Evolutionary conservation across 2,113 vertebrate genomes (phyloP).

Genomic region (Gila orcuttii): DNA sequence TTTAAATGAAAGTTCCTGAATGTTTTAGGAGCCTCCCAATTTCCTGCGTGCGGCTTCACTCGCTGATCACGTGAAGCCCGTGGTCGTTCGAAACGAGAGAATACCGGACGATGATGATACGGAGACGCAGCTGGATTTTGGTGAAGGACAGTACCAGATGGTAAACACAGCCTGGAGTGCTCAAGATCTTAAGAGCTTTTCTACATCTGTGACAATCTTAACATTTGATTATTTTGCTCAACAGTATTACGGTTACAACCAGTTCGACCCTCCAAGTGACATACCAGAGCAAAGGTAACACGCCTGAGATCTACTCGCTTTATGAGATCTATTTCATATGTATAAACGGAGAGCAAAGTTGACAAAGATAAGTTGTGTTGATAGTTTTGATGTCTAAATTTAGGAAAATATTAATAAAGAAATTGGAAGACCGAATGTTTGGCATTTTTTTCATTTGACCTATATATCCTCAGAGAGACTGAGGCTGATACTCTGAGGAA

Average conservation of each 20-base stretch:
- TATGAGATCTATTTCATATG: not conserved
- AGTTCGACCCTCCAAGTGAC: constrained; percentile 48
- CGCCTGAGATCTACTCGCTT: not conserved
- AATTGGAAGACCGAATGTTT: not conserved
- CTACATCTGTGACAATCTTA: not conserved
- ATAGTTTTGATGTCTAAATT: not conserved
- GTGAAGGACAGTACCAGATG: constrained; percentile 34
- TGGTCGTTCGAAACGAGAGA: constrained; percentile 82
- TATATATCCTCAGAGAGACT: constrained; percentile 38
- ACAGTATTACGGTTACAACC: constrained; percentile 51
- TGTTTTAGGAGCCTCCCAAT: constrained; percentile 87
- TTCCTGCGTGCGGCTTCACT: constrained; percentile 91
- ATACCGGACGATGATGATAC: constrained; percentile 62
- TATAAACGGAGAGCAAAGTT: not conserved
- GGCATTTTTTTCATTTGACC: not conserved
- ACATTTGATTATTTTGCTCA: not conserved
- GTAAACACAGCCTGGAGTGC: constrained; percentile 1
- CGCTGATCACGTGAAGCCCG: constrained; percentile 88
- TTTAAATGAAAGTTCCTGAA: not conserved
- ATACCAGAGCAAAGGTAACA: constrained; percentile 43
- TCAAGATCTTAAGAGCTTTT: not conserved
- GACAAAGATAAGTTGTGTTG: not conserved
- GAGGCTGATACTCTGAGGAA: constrained; percentile 80
- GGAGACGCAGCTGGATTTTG: constrained; percentile 59
- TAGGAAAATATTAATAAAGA: not conserved